A percentile compares a stretch with the other conserved stretches of the same genome.
These are phyloP conservation scores for Gavialis gangeticus DNA, from an alignment of 2,113 vertebrate genomes.

Conservation along the genomic window DNA sequence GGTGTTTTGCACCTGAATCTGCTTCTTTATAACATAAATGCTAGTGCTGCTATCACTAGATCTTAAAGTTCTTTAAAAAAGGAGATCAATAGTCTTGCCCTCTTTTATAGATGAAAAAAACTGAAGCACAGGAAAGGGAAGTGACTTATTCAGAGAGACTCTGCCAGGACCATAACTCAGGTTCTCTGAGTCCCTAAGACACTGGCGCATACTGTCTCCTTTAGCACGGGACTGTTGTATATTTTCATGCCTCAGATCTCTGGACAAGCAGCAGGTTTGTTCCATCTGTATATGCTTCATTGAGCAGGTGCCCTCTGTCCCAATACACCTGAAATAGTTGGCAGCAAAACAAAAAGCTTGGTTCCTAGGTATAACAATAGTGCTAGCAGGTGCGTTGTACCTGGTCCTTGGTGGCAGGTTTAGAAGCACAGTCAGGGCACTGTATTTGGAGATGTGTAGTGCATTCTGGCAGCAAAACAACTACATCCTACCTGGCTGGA, in stretches of 20 bases:
- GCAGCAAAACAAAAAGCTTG: background rate
- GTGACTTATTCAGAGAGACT: rapidly evolving
- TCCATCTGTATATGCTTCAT: background rate
- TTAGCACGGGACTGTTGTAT: background rate
- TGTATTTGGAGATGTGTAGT: background rate
- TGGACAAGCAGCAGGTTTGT: background rate
- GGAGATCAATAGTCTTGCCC: rapidly evolving
- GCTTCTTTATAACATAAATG: background rate
- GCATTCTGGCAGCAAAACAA: conserved; percentile 15
- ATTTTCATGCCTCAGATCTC: rapidly evolving
- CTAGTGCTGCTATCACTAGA: background rate
- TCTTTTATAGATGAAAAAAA: background rate
- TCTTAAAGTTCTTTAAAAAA: background rate
- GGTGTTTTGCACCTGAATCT: rapidly evolving
- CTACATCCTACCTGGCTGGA: background rate
- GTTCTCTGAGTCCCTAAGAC: background rate
- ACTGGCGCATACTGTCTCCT: background rate
- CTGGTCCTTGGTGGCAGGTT: background rate
- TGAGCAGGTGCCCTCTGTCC: background rate
- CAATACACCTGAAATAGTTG: background rate
- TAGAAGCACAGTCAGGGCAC: background rate
- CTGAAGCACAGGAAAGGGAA: background rate
- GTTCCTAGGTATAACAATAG: background rate
- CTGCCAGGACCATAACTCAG: background rate
- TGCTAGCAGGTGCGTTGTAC: background rate